Evolutionary conservation across 2,888 invertebrate genomes (phyloP), one percentile per base, ranked within the genome.

Genomic region (Tetramorium bicarinatum): DNA sequence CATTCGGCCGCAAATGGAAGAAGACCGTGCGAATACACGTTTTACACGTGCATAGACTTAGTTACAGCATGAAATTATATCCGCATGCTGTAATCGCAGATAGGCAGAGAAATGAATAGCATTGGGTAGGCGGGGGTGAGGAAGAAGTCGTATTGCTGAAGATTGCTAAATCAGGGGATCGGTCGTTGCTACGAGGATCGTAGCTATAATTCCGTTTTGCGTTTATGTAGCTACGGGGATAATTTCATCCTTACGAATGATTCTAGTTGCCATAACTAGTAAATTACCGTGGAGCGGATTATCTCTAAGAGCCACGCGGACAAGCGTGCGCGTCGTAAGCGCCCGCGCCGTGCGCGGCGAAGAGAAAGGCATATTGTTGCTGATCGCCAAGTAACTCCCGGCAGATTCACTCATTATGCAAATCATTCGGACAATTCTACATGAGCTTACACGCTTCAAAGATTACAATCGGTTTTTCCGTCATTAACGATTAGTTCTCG

Each of bases 301-400:
- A 84, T 86, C 75, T 71, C 71, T 64, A 72, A 76, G 69, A 74
- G 83, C 72, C 76, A 59, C 72, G 69, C 83, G 69, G 49, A 74
- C 15, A 66, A 13, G n/a, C 49, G 74, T 13, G 72, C 81, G 69
- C 79, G 25, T 79, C 71, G 49, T 71, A 49, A 79, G 79, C 47
- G 38, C 11, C 47, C 71, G 59, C 38, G 83, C 67, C 67, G 74
- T 54, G 52, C 61, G 25, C n/a, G 54, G 76, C 66, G 21, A 56
- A 74, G 88, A 82, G 83, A 83, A 87, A 87, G 77, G 72, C 72
- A 71, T 47, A 85, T 80, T 81, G 85, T 87, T 67, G 80, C 71
- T 38, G 74, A 52, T 83, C 69, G 49, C 34, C 54, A 71, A 25
- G 67, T 49, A 83, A 83, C 82, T 69, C 71, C 66, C 52, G 47